Percentiles rank a stretch among this genome's conserved stretches.
Conservation (phyloP, 1,140 invertebrate genomes). For the Harlomillsia oculata region DNA sequence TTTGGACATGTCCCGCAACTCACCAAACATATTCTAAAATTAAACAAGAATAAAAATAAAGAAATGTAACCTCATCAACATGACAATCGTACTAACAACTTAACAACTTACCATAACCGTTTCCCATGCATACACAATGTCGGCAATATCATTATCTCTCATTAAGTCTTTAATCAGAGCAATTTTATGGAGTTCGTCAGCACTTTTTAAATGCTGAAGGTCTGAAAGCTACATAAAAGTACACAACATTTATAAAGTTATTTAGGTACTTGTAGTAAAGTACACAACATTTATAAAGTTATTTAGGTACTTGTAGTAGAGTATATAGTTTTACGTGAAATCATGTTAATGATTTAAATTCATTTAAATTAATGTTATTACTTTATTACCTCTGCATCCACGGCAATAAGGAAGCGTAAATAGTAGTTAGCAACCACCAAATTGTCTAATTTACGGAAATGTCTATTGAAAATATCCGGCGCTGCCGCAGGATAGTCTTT, state of each 20-base stretch:
- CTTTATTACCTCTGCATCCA: conserved; percentile 46
- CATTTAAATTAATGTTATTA: too few relatives aligned
- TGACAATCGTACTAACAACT: too few relatives aligned
- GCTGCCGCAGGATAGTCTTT: conserved; percentile 47
- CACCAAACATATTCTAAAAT: too few relatives aligned
- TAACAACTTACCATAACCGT: conserved; percentile 46
- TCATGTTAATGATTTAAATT: too few relatives aligned
- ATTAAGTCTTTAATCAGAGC: conserved; percentile 50
- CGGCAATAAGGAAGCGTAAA: conserved; percentile 46
- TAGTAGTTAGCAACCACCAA: conserved; percentile 47
- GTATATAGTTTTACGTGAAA: too few relatives aligned
- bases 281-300: too few relatives aligned
- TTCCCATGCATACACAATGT: conserved; percentile 50
- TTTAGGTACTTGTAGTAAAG: too few relatives aligned
- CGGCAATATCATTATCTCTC: conserved; percentile 45
- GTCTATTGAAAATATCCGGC: conserved; percentile 49
- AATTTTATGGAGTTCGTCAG: conserved; percentile 46
- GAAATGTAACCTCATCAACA: not conserved
- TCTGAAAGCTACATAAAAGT: too few relatives aligned
- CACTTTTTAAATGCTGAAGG: not conserved
- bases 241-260: too few relatives aligned
- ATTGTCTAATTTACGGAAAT: too few relatives aligned
- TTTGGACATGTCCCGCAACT: not conserved
- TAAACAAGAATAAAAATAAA: too few relatives aligned
- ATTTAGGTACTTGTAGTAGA: too few relatives aligned